These are phyloP conservation scores for Tenthredo distinguenda DNA, from an alignment of 2,888 invertebrate species.

Conservation along the genomic window DNA sequence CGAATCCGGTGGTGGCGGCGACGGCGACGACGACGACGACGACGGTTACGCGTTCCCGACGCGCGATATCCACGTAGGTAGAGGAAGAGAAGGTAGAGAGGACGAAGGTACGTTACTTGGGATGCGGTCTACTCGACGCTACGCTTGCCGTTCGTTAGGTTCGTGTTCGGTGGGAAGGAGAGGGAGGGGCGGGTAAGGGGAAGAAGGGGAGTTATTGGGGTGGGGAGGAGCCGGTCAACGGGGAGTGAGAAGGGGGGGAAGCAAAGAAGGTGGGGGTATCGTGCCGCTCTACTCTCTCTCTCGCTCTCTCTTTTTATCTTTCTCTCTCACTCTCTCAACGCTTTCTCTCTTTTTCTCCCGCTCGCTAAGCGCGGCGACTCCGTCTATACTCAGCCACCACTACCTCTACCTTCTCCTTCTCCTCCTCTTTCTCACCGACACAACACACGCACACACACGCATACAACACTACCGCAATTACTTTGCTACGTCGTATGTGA, in stretches of 20 bases:
- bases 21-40: slow-evolving; percentile 43
- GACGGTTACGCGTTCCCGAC: slow-evolving; percentile 50
- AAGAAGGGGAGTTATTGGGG: slow-evolving; percentile 60
- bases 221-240: slow-evolving; percentile 65
- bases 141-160: slow-evolving; percentile 77
- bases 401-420: slow-evolving; percentile 49
- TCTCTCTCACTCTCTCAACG: slow-evolving; percentile 50
- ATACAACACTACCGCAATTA: slow-evolving; percentile 54
- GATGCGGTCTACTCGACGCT: slow-evolving; percentile 76
- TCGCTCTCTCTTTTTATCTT: slow-evolving; percentile 31
- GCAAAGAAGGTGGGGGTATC: slow-evolving; percentile 59
- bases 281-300: slow-evolving; percentile 58
- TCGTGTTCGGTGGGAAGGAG: slow-evolving; percentile 60
- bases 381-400: slow-evolving; percentile 49
- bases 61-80: slow-evolving; percentile 52
- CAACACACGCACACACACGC: neutral
- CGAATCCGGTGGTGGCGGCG: slow-evolving; percentile 49
- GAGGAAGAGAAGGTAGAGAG: slow-evolving; percentile 53
- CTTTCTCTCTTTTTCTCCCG: slow-evolving; percentile 50
- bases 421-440: slow-evolving; percentile 38
- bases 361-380: slow-evolving; percentile 43
- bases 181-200: slow-evolving; percentile 48
- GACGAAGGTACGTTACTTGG: slow-evolving; percentile 65
- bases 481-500: slow-evolving; percentile 43
- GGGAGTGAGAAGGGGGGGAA: slow-evolving; percentile 30